phyloP scores from a whole-genome alignment of 1,140 invertebrate species.

The Euschistus heros region DNA sequence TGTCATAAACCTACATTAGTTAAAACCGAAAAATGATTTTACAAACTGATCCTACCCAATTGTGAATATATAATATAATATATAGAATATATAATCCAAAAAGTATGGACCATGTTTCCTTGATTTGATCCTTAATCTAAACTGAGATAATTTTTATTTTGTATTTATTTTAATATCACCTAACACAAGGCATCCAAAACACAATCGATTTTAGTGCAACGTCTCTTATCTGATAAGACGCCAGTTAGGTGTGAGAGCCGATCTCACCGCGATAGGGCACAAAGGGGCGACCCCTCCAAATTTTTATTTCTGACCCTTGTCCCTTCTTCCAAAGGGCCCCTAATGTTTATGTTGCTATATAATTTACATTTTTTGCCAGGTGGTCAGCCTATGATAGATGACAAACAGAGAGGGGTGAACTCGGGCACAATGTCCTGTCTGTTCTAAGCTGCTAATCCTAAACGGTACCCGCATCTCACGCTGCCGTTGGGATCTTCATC shows the following conservation, averaged over 20 bases:
- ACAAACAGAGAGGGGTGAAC: constrained; percentile 9
- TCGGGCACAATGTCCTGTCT: neutral
- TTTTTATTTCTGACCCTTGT: constrained; percentile 12
- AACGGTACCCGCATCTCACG: neutral
- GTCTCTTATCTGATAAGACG: no score
- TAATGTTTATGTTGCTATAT: constrained; percentile 29
- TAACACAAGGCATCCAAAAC: no score
- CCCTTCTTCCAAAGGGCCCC: neutral
- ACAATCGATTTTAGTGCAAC: no score
- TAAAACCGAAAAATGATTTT: no score
- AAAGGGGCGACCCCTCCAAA: constrained; percentile 7
- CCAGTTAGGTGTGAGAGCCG: constrained; percentile 9
- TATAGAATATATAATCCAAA: no score
- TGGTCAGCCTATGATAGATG: constrained; percentile 7
- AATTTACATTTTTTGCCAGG: constrained; percentile 26
- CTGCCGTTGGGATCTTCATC: neutral
- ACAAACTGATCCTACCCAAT: no score
- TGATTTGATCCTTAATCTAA: no score
- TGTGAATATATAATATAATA: no score
- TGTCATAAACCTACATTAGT: no score
- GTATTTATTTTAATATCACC: no score
- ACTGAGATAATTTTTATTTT: no score
- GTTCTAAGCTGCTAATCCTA: constrained; percentile 6
- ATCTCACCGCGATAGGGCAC: neutral
- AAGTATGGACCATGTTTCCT: no score